These are phyloP conservation scores for Drosophila meridiana DNA, from an alignment of 2,888 invertebrate genomes.

Conservation along the genomic window DNA sequence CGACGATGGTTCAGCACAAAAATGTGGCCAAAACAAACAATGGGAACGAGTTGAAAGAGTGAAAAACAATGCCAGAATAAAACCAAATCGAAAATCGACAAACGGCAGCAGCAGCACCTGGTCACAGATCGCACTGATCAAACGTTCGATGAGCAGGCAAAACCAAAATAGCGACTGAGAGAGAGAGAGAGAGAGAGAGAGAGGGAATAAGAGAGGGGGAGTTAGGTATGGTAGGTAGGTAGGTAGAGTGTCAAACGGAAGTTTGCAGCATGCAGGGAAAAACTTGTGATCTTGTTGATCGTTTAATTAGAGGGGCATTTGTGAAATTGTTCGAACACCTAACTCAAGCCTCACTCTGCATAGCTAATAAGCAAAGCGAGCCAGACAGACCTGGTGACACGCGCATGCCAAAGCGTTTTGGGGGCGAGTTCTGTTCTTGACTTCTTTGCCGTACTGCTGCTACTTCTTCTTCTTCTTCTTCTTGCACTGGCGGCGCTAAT, in stretches of 20 bases:
- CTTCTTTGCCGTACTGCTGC: background rate
- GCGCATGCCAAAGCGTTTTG: slow-evolving; percentile 62
- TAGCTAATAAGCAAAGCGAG: slow-evolving; percentile 69
- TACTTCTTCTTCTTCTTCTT: background rate
- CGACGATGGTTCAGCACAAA: slow-evolving; percentile 54
- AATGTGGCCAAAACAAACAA: slow-evolving; percentile 45
- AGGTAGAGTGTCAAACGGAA: slow-evolving; percentile 56
- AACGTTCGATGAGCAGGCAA: slow-evolving; percentile 46
- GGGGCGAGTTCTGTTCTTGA: slow-evolving; percentile 32
- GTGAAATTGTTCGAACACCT: slow-evolving; percentile 84
- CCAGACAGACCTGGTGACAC: slow-evolving; percentile 32
- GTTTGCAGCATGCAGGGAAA: slow-evolving; percentile 55
- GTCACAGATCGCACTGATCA: slow-evolving; percentile 24
- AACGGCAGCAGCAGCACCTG: slow-evolving; percentile 43
- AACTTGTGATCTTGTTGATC: slow-evolving; percentile 82
- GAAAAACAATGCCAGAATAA: slow-evolving; percentile 53
- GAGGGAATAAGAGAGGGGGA: background rate
- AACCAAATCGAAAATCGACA: slow-evolving; percentile 37
- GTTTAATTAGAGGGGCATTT: slow-evolving; percentile 83
- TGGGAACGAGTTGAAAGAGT: slow-evolving; percentile 69
- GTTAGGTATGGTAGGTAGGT: background rate
- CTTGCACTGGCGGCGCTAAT: slow-evolving; percentile 69
- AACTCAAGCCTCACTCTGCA: slow-evolving; percentile 61
- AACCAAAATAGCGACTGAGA: background rate
- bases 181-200: background rate